Percentiles rank a stretch among this genome's conserved stretches.
Conservation (phyloP, 2,888 invertebrate genomes). For the Onchidella celtica region DNA sequence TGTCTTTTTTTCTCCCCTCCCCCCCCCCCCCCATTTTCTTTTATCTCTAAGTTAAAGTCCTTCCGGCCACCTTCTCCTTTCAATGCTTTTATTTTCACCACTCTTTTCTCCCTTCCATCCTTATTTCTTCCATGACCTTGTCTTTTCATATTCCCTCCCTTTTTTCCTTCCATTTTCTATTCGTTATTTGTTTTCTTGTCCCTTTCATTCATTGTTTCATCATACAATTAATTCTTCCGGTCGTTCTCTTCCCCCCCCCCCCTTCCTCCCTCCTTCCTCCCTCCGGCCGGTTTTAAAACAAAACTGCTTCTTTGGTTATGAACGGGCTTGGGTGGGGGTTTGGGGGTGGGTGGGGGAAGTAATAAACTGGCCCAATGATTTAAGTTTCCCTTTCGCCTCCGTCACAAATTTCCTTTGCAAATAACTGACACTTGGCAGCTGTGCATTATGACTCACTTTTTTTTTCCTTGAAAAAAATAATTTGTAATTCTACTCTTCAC, state of each 20-base stretch:
- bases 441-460: no score
- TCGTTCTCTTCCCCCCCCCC: not conserved
- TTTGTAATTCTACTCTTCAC: no score
- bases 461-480: no score
- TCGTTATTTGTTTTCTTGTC: not conserved
- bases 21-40: not conserved
- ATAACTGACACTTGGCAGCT: no score
- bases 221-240: not conserved
- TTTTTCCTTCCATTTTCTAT: not conserved
- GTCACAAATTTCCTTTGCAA: no score
- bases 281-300: no score
- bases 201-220: not conserved
- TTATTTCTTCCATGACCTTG: not conserved
- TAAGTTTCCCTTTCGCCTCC: no score
- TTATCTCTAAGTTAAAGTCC: not conserved
- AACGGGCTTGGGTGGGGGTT: no score
- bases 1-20: not conserved
- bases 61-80: not conserved
- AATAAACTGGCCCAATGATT: no score
- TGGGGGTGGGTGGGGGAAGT: no score
- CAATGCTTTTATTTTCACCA: not conserved
- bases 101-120: not conserved
- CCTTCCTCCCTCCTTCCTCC: not conserved
- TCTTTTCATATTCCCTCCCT: not conserved
- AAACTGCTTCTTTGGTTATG: no score